phyloP scores from a whole-genome alignment of 2,797 vertebrate species.

The Enteromius afrohamiltoni region DNA sequence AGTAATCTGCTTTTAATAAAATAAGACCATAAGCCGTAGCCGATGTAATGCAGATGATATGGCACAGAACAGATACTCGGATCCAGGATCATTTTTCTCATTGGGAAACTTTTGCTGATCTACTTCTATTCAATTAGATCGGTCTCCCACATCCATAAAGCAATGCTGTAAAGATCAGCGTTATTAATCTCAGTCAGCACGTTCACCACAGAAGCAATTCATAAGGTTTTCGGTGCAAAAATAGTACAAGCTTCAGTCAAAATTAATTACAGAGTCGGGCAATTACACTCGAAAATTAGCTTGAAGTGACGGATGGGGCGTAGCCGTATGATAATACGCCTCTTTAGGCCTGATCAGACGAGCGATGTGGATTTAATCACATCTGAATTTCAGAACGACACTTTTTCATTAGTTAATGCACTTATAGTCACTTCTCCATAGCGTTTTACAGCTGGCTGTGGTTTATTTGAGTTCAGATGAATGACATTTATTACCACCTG shows the following conservation, averaged over 20 bases:
- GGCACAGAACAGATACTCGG: not conserved
- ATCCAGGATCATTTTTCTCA: not conserved
- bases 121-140: not conserved
- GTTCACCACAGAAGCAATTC: constrained; percentile 7
- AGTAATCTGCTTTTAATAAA: constrained; percentile 2
- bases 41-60: not conserved
- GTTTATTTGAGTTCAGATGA: not conserved
- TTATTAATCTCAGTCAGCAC: constrained; percentile 19
- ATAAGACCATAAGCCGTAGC: not conserved
- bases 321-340: constrained; percentile 3
- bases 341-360: constrained; percentile 28
- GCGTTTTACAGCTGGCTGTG: not conserved
- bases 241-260: constrained; percentile 19
- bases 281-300: constrained; percentile 22
- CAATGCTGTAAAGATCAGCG: constrained; percentile 2
- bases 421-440: constrained; percentile 11
- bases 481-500: not conserved
- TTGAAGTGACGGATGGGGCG: constrained; percentile 25
- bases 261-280: constrained; percentile 17
- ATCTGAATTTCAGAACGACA: constrained; percentile 5
- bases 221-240: constrained; percentile 22
- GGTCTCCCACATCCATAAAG: not conserved
- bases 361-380: constrained; percentile 7
- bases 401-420: constrained; percentile 16
- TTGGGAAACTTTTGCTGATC: constrained; percentile 11